These are phyloP conservation scores for Achlya flavicornis DNA, from an alignment of 2,888 invertebrate species.

Conservation along the genomic window DNA sequence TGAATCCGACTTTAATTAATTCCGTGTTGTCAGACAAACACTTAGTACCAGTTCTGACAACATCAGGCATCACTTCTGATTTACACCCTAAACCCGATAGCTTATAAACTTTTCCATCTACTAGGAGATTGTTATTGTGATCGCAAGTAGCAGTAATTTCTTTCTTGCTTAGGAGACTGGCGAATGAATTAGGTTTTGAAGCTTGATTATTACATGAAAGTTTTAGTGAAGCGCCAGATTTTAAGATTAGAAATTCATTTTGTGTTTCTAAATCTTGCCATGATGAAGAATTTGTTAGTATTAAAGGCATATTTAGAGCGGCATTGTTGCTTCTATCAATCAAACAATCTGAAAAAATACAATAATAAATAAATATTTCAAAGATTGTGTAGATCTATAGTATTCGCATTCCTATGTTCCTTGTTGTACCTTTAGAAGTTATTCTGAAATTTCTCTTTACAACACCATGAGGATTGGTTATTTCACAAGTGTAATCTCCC, in stretches of 20 bases:
- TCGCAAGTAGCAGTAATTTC: constrained; percentile 27
- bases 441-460: constrained; percentile 21
- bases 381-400: no score
- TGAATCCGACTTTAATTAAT: constrained; percentile 33
- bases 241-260: constrained; percentile 17
- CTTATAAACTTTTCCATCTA: constrained; percentile 23
- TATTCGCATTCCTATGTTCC: background rate
- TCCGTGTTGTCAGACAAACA: constrained; percentile 30
- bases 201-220: constrained; percentile 27
- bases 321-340: constrained; percentile 21
- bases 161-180: constrained; percentile 21
- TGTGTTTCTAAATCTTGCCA: constrained; percentile 25
- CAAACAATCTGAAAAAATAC: constrained; percentile 35
- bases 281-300: constrained; percentile 19
- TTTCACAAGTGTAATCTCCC: constrained; percentile 31
- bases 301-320: constrained; percentile 25
- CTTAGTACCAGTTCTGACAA: constrained; percentile 20
- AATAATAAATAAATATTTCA: background rate
- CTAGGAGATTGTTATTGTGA: constrained; percentile 24
- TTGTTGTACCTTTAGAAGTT: background rate
- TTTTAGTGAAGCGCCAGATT: constrained; percentile 19
- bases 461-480: constrained; percentile 27
- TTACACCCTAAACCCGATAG: constrained; percentile 32
- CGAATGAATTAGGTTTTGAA: constrained; percentile 23
- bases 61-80: constrained; percentile 21